These are phyloP conservation scores for Corythaixoides concolor DNA, from an alignment of 2,113 vertebrate species.

Conservation along the genomic window DNA sequence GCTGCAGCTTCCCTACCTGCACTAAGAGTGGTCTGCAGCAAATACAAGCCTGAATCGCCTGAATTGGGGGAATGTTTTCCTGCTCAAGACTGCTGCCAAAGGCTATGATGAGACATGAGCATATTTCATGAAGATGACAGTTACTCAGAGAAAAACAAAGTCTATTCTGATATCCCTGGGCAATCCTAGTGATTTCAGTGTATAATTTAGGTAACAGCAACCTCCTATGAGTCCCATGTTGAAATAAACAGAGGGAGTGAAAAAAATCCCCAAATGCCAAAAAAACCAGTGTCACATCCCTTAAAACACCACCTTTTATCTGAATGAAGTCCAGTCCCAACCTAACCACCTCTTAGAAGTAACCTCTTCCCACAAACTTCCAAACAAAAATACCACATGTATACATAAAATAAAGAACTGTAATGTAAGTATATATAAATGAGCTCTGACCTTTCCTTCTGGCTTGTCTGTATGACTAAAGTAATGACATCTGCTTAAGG, in stretches of 20 bases:
- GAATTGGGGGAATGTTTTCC: neutral
- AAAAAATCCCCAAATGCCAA: neutral
- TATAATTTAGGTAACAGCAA: neutral
- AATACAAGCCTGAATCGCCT: neutral
- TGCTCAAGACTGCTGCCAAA: neutral
- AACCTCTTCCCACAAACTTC: neutral
- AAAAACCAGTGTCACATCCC: neutral
- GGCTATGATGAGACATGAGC: neutral
- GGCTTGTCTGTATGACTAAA: constrained; percentile 22
- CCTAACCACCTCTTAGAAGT: neutral
- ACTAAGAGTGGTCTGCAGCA: neutral
- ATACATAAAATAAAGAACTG: neutral
- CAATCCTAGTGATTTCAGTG: neutral
- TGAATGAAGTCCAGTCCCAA: neutral
- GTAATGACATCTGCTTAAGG: constrained; percentile 48
- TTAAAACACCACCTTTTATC: neutral
- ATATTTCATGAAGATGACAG: neutral
- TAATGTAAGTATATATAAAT: neutral
- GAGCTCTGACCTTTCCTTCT: constrained; percentile 31
- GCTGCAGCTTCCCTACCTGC: neutral
- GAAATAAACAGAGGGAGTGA: neutral
- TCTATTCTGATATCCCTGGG: neutral
- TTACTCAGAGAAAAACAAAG: neutral
- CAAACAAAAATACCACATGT: neutral
- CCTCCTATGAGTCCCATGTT: fast-evolving